Percentiles rank a stretch among this genome's conserved stretches.
Conservation (phyloP, 2,888 invertebrate species). For the Plebejus melissa region DNA sequence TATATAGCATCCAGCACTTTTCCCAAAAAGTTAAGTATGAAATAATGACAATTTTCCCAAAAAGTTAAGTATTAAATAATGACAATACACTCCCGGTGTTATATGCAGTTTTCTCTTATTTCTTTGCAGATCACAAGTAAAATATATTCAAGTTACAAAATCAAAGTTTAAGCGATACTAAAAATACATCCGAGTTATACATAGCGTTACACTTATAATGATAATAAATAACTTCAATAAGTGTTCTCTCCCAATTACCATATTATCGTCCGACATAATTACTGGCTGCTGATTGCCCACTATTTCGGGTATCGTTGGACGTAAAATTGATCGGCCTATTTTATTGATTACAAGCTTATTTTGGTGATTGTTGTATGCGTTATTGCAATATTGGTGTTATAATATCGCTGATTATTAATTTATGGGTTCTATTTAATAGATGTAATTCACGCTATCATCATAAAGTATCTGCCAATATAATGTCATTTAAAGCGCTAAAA, state of each 20-base stretch:
- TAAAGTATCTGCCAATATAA: too few species aligned
- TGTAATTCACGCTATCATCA: background rate
- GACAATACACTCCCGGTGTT: too few species aligned
- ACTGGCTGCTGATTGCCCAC: constrained; percentile 14
- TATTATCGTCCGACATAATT: constrained; percentile 20
- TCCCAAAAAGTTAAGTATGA: too few species aligned
- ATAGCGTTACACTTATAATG: background rate
- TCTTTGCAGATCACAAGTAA: background rate
- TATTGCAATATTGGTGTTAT: background rate
- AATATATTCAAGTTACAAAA: background rate
- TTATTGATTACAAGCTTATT: constrained; percentile 13
- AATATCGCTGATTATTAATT: background rate
- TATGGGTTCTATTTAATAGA: background rate
- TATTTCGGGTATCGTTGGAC: constrained; percentile 14
- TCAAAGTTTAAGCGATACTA: background rate
- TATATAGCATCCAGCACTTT: too few species aligned
- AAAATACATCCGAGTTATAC: background rate
- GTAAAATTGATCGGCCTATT: constrained; percentile 15
- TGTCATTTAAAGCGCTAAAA: too few species aligned
- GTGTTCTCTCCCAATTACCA: constrained; percentile 16
- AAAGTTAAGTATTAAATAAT: too few species aligned
- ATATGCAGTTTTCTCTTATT: too few species aligned
- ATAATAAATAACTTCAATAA: constrained; percentile 15
- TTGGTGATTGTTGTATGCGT: background rate
- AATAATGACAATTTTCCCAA: too few species aligned